Conservation (phyloP, 2,113 vertebrate genomes). For the Aramus guarauna region DNA sequence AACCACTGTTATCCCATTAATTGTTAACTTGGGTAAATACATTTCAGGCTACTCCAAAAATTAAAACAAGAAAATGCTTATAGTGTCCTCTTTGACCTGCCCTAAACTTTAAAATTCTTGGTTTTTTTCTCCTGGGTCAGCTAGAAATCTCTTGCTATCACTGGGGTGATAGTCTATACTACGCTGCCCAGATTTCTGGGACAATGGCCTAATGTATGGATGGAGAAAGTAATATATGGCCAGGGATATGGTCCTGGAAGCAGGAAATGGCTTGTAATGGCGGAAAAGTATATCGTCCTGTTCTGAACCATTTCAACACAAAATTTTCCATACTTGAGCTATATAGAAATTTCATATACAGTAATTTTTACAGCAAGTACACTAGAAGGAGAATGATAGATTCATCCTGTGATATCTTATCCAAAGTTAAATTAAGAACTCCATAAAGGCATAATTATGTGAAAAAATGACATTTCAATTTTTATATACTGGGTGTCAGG, state of each 20-base stretch:
- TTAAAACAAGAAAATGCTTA: not conserved
- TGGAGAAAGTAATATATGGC: not conserved
- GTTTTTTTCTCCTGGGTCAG: not conserved
- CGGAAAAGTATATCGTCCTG: not conserved
- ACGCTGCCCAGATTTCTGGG: not conserved
- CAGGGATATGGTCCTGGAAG: not conserved
- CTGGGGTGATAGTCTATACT: not conserved
- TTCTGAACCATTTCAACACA: not conserved
- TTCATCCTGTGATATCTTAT: not conserved
- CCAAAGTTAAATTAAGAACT: not conserved
- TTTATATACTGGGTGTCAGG: not conserved
- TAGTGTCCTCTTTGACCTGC: not conserved
- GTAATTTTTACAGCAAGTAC: not conserved
- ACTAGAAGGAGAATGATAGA: not conserved
- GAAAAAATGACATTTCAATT: not conserved
- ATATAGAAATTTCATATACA: not conserved
- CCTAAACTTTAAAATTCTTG: not conserved
- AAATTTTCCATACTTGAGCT: not conserved
- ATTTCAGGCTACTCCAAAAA: not conserved
- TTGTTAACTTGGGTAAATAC: conserved; percentile 57
- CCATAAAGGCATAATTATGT: not conserved
- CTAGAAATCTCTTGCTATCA: not conserved
- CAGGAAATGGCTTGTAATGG: not conserved
- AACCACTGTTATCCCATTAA: conserved; percentile 50
- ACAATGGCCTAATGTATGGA: not conserved